phyloP scores from a whole-genome alignment of 2,888 invertebrate species.

The Tetheella fluctuosa region DNA sequence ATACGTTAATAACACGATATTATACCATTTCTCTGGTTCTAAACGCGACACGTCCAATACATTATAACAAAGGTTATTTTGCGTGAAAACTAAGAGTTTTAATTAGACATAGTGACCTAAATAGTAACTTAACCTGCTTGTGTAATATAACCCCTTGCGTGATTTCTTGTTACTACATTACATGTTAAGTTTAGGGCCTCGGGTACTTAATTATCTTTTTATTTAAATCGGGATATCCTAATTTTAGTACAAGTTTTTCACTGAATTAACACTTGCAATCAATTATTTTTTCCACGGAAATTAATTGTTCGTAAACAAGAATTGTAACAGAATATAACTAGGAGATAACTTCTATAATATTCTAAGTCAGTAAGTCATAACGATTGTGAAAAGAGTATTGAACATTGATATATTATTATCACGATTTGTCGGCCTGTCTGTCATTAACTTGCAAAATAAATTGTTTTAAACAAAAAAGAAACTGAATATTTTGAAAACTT shows the following conservation, averaged over 20 bases:
- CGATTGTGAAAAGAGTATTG: not conserved
- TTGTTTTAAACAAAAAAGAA: not conserved
- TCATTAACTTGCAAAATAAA: not conserved
- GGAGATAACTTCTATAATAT: not conserved
- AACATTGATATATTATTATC: not conserved
- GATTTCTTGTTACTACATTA: conserved; percentile 35
- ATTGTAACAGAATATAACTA: too few relatives aligned
- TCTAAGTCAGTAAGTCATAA: not conserved
- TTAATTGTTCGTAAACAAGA: too few relatives aligned
- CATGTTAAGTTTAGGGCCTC: conserved; percentile 6
- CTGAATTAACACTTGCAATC: too few relatives aligned
- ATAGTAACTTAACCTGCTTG: conserved; percentile 43
- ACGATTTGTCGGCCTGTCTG: not conserved
- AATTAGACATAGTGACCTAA: conserved; percentile 66
- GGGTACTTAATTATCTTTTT: conserved; percentile 19
- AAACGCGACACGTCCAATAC: conserved; percentile 37
- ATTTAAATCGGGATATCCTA: not conserved
- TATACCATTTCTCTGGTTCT: conserved; percentile 11
- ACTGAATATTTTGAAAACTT: not conserved
- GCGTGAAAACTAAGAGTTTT: conserved; percentile 59
- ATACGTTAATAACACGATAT: conserved; percentile 4
- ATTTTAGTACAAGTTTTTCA: not conserved
- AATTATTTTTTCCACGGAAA: too few relatives aligned
- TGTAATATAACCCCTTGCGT: conserved; percentile 38
- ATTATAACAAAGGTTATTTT: conserved; percentile 48